These are phyloP conservation scores for Holothuria scabra DNA, from an alignment of 53 echinoderm and acorn worm genomes.

Conservation along the genomic window DNA sequence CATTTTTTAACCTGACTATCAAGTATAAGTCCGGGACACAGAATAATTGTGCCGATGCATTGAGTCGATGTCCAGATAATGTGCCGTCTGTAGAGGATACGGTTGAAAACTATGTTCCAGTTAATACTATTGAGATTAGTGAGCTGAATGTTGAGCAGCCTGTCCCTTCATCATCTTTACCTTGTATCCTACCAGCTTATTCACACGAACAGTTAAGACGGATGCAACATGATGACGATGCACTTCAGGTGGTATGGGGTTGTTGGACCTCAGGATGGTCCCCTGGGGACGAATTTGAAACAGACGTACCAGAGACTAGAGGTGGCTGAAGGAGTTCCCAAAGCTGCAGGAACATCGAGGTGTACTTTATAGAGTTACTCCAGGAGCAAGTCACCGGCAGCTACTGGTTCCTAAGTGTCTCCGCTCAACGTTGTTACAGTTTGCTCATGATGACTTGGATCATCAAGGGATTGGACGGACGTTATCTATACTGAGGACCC, in stretches of 20 bases:
- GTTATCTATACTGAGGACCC: slow-evolving; percentile 8
- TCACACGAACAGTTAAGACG: slow-evolving; percentile 27
- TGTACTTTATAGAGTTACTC: slow-evolving; percentile 54
- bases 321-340: slow-evolving; percentile 48
- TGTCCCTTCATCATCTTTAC: background rate
- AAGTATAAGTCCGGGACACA: slow-evolving; percentile 47
- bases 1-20: slow-evolving; percentile 48
- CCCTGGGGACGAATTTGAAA: slow-evolving; percentile 3
- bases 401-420: slow-evolving; percentile 43
- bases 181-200: slow-evolving; percentile 42
- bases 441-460: slow-evolving; percentile 54
- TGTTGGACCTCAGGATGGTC: slow-evolving; percentile 1
- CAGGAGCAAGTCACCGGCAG: slow-evolving; percentile 12
- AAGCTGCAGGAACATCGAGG: slow-evolving; percentile 41
- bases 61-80: slow-evolving; percentile 37
- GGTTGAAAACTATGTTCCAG: too few relatives aligned
- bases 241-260: slow-evolving; percentile 24
- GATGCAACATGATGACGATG: slow-evolving; percentile 48
- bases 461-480: slow-evolving; percentile 64
- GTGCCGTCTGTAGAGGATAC: background rate
- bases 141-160: background rate
- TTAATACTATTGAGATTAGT: background rate
- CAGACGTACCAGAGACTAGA: slow-evolving; percentile 10
- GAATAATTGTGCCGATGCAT: slow-evolving; percentile 68
- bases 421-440: slow-evolving; percentile 10